Evolutionary conservation across 2,797 vertebrate species (phyloP).

Genomic region (Melanotaenia parkinsoni): DNA sequence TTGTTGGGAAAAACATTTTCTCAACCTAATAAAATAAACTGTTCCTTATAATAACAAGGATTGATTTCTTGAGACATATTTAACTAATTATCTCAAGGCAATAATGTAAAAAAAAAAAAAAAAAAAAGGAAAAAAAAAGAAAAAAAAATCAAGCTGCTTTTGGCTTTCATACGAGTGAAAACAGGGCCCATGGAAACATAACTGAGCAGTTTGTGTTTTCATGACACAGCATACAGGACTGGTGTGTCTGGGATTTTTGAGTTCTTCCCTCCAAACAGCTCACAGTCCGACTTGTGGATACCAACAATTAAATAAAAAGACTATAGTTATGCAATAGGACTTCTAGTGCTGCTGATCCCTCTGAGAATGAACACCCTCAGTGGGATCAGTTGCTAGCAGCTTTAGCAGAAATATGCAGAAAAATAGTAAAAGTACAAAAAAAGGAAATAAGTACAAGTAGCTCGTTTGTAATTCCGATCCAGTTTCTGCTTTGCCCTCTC

Average conservation of each 20-base stretch:
- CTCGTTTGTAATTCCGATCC: neutral
- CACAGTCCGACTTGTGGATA: neutral
- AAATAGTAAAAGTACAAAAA: too few species aligned
- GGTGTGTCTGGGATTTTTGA: neutral
- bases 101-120: too few species aligned
- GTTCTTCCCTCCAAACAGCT: neutral
- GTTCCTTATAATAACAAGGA: too few species aligned
- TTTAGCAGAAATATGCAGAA: neutral
- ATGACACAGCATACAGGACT: neutral
- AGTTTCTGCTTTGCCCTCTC: neutral
- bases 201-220: neutral
- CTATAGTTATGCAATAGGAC: neutral
- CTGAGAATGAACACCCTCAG: neutral
- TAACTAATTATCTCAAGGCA: too few species aligned
- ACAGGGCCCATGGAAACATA: too few species aligned
- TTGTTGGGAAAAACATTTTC: too few species aligned
- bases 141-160: too few species aligned
- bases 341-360: neutral
- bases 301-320: neutral
- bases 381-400: too few species aligned
- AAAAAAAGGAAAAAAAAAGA: too few species aligned
- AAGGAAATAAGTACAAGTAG: neutral
- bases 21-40: too few species aligned
- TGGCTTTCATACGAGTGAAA: too few species aligned
- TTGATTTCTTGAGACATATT: too few species aligned